Evolutionary conservation across 1,140 invertebrate species (phyloP).

Genomic region (Drosophila burlai): DNA sequence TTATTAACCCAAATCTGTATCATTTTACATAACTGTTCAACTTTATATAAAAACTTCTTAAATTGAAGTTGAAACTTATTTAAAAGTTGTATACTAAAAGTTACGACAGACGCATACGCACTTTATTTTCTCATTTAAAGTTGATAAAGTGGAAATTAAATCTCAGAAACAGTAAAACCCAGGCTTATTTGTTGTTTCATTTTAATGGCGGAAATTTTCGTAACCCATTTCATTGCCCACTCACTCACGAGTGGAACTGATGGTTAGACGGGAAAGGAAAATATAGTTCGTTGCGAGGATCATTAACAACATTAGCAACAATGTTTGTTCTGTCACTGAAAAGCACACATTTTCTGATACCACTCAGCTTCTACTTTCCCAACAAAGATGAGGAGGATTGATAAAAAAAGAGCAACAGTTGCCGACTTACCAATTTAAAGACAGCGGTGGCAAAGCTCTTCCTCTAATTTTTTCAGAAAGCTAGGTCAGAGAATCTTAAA

Average conservation of each 20-base stretch:
- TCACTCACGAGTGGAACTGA: not conserved
- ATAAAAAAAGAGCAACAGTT: too few species aligned
- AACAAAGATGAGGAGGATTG: not conserved
- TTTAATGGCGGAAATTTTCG: constrained; percentile 63
- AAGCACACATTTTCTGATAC: not conserved
- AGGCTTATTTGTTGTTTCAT: constrained; percentile 39
- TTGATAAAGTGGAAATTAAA: constrained; percentile 69
- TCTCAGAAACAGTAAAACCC: constrained; percentile 16
- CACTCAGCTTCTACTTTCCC: not conserved
- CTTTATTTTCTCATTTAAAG: constrained; percentile 54
- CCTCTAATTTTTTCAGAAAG: not conserved
- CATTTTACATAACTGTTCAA: too few species aligned
- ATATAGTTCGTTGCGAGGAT: not conserved
- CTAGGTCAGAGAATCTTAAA: not conserved
- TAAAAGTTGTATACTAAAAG: not conserved
- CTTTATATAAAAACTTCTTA: not conserved
- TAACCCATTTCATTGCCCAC: not conserved
- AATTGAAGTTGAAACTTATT: constrained; percentile 51
- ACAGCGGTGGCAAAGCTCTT: not conserved
- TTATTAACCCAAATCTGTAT: not conserved
- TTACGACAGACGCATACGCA: not conserved
- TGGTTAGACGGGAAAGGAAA: not conserved
- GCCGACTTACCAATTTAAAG: not conserved
- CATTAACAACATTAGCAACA: constrained; percentile 21
- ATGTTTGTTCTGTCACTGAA: constrained; percentile 32